Evolutionary conservation across 2,888 invertebrate genomes (phyloP), one percentile per base, ranked within the genome.

Genomic region (Exocentrus adspersus): DNA sequence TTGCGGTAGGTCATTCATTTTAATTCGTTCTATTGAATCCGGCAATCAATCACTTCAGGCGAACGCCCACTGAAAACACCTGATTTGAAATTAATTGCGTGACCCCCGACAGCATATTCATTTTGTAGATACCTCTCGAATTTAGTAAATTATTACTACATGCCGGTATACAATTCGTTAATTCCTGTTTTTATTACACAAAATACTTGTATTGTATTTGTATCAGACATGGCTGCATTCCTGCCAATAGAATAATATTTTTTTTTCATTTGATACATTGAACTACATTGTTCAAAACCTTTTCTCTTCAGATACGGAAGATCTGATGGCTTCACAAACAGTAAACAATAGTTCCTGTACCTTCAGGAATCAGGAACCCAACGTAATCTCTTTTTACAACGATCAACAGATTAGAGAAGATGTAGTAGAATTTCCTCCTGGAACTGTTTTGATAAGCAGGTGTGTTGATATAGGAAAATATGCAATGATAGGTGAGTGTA

Each of bases 381-480:
- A 93, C 77, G 90, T 94, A 0, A 90, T 92, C 0, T 91, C 92
- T 0, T 94, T 94, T 80, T 91, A 89, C 78, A 91, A 92, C 65
- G 94, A 94, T 76, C 85, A 91, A 75, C 88, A 90, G 77, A 90
- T 94, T 56, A 88, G 89, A 0, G 92, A 92, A 75, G 89, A 89
- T 64, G 86, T 88, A 1, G 91, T 92, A 0, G 92, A 93, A 71
- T 93, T 94, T 79, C 91, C 92, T 0, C 89, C 92, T 0, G 92
- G 92, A 10, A 80, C 82, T n/a, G 70, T 80, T 2, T 73, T 87
- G 77, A 79, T 85, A 20, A 87, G 86, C 57, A 89, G 94, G 72
- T 94, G 94, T 78, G 86, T 86, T 24, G 94, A 94, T 77, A 93
- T 94, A 53, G 94, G 94, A n/a, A 94, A 94, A 81, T 94, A 90